Percentiles rank a stretch among this genome's conserved stretches.
phyloP scores from a whole-genome alignment of 2,888 invertebrate genomes.

The Idaea aversata region DNA sequence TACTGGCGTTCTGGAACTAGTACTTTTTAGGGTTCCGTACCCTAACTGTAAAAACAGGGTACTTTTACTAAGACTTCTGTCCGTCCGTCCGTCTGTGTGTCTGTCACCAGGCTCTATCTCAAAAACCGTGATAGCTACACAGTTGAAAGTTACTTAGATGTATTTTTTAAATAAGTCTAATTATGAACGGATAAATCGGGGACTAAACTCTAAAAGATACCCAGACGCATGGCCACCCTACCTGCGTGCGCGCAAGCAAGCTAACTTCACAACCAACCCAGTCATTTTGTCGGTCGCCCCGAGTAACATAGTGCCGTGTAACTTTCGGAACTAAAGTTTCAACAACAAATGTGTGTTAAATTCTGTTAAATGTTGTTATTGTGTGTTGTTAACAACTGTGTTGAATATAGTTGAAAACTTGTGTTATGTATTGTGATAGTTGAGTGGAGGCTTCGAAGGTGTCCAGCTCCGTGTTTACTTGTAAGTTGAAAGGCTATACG shows the following conservation, averaged over 20 bases:
- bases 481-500: slow-evolving; percentile 65
- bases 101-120: too few relatives aligned
- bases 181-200: too few relatives aligned
- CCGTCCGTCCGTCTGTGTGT: too few relatives aligned
- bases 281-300: slow-evolving; percentile 67
- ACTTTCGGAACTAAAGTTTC: slow-evolving; percentile 43
- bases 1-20: too few relatives aligned
- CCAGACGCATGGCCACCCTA: not conserved
- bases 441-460: slow-evolving; percentile 63
- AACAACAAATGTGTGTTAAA: slow-evolving; percentile 70
- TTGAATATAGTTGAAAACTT: slow-evolving; percentile 46
- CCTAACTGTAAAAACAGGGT: too few relatives aligned
- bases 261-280: slow-evolving; percentile 45
- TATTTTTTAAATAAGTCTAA: too few relatives aligned
- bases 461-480: slow-evolving; percentile 66
- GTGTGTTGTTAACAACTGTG: slow-evolving; percentile 58
- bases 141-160: too few relatives aligned
- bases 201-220: too few relatives aligned
- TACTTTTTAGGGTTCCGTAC: too few relatives aligned
- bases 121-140: too few relatives aligned
- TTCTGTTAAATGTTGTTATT: slow-evolving; percentile 52
- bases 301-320: slow-evolving; percentile 51
- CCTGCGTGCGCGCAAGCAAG: slow-evolving; percentile 66
- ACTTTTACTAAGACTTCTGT: too few relatives aligned
- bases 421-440: slow-evolving; percentile 75